These are phyloP conservation scores for Carcina quercana DNA, from an alignment of 2,888 invertebrate species.

Conservation along the genomic window DNA sequence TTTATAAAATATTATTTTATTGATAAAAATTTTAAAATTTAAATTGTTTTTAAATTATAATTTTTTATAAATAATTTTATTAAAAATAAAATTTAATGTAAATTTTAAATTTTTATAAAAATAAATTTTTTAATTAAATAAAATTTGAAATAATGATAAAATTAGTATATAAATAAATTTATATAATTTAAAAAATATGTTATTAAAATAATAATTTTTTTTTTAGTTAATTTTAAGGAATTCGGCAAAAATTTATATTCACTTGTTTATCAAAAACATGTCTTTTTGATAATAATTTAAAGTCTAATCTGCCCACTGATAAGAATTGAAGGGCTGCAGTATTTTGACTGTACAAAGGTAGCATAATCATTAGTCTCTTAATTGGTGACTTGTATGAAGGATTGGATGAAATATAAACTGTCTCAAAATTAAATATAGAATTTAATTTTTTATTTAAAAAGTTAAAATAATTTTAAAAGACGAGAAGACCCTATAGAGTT, in stretches of 20 bases:
- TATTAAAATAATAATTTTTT: too few relatives aligned
- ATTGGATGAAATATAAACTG: slow-evolving; percentile 78
- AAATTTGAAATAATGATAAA: slow-evolving; percentile 72
- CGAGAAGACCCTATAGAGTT: slow-evolving; percentile 89
- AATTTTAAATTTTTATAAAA: slow-evolving; percentile 60
- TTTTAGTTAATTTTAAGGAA: slow-evolving; percentile 69
- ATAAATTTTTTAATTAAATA: slow-evolving; percentile 52
- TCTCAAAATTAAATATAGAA: slow-evolving; percentile 58
- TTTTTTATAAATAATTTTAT: slow-evolving; percentile 62
- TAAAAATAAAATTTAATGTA: slow-evolving; percentile 34
- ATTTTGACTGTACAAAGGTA: slow-evolving; percentile 87
- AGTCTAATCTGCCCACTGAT: slow-evolving; percentile 84
- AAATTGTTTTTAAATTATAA: slow-evolving; percentile 71
- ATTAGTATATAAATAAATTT: slow-evolving; percentile 66
- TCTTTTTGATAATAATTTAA: slow-evolving; percentile 77
- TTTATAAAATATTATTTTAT: slow-evolving; percentile 54
- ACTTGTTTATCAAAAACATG: slow-evolving; percentile 88
- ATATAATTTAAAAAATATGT: slow-evolving; percentile 31
- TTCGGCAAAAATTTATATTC: slow-evolving; percentile 77
- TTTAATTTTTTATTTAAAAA: slow-evolving; percentile 75
- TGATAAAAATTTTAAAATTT: slow-evolving; percentile 68
- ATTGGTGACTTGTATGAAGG: slow-evolving; percentile 87
- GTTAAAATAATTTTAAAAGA: slow-evolving; percentile 78
- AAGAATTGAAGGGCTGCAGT: slow-evolving; percentile 83
- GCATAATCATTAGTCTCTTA: slow-evolving; percentile 85